These are phyloP conservation scores for Petrophora chlorosata DNA, from an alignment of 2,888 invertebrate species.

Conservation along the genomic window DNA sequence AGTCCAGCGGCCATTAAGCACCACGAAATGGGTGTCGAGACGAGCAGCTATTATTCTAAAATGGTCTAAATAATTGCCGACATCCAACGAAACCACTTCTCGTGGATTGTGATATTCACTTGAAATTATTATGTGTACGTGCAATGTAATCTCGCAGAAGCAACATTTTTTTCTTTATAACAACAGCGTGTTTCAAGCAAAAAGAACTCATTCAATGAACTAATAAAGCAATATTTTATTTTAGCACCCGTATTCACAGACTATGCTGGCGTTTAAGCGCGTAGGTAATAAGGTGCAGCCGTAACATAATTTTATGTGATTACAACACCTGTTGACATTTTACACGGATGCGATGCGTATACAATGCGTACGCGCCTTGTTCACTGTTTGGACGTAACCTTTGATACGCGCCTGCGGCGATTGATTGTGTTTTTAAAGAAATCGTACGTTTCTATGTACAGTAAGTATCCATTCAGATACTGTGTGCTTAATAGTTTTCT, in stretches of 20 bases:
- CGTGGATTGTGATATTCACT: slow-evolving; percentile 9
- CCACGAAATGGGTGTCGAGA: slow-evolving; percentile 33
- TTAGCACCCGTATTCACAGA: slow-evolving; percentile 5
- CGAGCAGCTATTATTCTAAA: slow-evolving; percentile 30
- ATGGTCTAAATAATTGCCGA: slow-evolving; percentile 31
- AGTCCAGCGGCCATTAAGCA: slow-evolving; percentile 39
- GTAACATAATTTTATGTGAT: slow-evolving; percentile 25
- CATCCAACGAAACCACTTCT: slow-evolving; percentile 22
- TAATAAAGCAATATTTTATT: slow-evolving; percentile 19
- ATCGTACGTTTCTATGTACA: slow-evolving; percentile 10
- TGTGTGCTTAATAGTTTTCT: slow-evolving; percentile 23
- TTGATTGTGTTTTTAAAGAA: slow-evolving; percentile 35
- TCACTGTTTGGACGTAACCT: slow-evolving; percentile 40
- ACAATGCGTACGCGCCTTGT: slow-evolving; percentile 20
- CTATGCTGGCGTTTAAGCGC: slow-evolving; percentile 8
- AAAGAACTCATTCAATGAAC: slow-evolving; percentile 13
- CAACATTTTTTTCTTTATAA: slow-evolving; percentile 4
- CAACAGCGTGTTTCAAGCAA: background rate
- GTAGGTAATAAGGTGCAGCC: slow-evolving; percentile 23
- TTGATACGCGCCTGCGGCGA: slow-evolving; percentile 37
- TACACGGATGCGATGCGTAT: slow-evolving; percentile 31
- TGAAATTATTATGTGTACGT: slow-evolving; percentile 4
- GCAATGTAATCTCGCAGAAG: slow-evolving; percentile 5
- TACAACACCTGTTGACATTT: slow-evolving; percentile 45
- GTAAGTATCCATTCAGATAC: background rate